phyloP scores from a whole-genome alignment of 1,140 invertebrate genomes.

The Monochamus saltuarius region DNA sequence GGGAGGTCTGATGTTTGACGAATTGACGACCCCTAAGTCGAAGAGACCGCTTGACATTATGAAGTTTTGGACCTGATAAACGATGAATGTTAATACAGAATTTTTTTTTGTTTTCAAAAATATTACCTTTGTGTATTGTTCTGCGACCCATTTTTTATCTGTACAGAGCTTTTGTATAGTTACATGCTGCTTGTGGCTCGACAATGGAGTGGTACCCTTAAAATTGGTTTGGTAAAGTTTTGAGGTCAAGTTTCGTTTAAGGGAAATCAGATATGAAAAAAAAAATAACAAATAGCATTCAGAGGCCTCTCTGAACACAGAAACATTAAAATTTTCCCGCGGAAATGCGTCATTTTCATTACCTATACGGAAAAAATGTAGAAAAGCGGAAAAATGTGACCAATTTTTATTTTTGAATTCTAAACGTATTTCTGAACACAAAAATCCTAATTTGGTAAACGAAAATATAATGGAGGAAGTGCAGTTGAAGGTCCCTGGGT shows the following conservation, averaged over 20 bases:
- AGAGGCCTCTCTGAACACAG: too few species aligned
- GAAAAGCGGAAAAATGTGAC: too few species aligned
- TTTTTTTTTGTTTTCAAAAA: not conserved
- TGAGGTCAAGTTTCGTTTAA: too few species aligned
- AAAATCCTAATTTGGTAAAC: too few species aligned
- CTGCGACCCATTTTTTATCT: conserved; percentile 22
- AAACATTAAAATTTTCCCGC: not conserved
- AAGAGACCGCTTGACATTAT: conserved; percentile 11
- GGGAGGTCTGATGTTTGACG: conserved; percentile 20
- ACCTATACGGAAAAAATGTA: not conserved
- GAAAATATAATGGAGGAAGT: too few species aligned
- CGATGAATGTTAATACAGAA: too few species aligned
- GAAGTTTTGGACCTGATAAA: conserved; percentile 10
- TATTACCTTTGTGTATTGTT: conserved; percentile 21
- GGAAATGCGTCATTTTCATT: not conserved
- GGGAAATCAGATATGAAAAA: too few species aligned
- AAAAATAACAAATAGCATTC: not conserved
- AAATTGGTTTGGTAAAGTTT: too few species aligned
- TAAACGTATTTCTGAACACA: too few species aligned
- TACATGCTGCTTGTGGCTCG: not conserved
- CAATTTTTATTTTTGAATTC: too few species aligned
- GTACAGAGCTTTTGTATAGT: conserved; percentile 2
- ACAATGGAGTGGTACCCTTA: not conserved
- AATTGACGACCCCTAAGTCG: conserved; percentile 1
- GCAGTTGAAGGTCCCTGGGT: too few species aligned